Base-by-base conservation (phyloP, 2,113 vertebrate species). In the Peromyscus maniculatus region DNA sequence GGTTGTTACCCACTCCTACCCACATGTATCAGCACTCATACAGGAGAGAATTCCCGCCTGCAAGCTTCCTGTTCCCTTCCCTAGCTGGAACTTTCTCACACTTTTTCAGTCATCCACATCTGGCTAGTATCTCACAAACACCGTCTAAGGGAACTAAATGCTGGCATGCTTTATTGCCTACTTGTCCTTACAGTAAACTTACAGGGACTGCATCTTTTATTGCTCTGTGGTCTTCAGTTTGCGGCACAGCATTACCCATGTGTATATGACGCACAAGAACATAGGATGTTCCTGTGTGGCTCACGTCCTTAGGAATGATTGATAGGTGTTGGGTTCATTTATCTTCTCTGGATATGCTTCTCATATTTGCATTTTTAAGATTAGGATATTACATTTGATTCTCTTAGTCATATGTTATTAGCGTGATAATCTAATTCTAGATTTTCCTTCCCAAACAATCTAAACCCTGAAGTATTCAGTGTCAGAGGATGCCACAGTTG, bases 371-470 rank as follows among this genome's bases (percentile, higher is more conserved):
- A n/a, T 90, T 84, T 77, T 84, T 49, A 80, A 66, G 49, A 82
- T 94, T 26, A 91, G 36, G 82, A 46, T 77, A 52, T 91, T 71
- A 64, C 0, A 19, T 66, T 94, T 93, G 49, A 8, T 90, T 80
- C 78, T 86, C 43, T 96, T 10, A 78, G 39, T 55, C 69, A 82
- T 93, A 0, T 71, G 59, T 55, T 52, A n/a, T 43, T 72, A 87
- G 31, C 12, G 24, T 95, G 22, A 86, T 91, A 72, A 87, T 91
- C 24, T 77, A 19, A 52, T 75, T 79, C 83, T 67, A 52, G n/a
- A 82, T 74, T 95, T 92, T 92, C 26, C 52, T 78, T 91, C 15
- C 55, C 64, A 62, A 92, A 96, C 59, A 96, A 66, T 64, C 19
- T 91, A 33, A 84, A 84, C 28, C 55, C 19, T 4, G 55, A 87